Evolutionary conservation across 2,113 vertebrate species (phyloP).

Genomic region (Oryzias melastigma): DNA sequence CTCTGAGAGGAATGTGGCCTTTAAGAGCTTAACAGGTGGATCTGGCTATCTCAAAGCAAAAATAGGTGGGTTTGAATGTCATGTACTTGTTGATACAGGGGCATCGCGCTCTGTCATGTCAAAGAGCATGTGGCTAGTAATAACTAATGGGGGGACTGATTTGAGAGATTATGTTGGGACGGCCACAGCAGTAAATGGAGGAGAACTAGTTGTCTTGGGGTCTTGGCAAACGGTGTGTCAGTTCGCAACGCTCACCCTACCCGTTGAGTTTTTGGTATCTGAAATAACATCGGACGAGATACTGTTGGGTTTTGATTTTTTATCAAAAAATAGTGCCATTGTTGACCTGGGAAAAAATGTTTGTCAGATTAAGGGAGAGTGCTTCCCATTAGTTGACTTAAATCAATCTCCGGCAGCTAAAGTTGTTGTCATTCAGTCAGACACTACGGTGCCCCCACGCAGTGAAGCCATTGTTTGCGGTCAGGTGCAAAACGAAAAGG

Average conservation of each 20-base stretch:
- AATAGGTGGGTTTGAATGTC: conserved; percentile 1
- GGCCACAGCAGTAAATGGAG: background rate
- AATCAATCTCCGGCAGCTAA: background rate
- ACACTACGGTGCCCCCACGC: background rate
- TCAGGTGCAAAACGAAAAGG: background rate
- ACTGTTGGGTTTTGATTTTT: background rate
- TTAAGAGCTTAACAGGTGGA: background rate
- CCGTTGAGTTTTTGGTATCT: background rate
- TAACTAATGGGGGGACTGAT: background rate
- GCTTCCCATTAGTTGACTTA: too few species aligned
- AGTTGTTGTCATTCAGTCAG: background rate
- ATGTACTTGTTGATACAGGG: background rate
- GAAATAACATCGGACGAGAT: background rate
- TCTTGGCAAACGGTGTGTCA: conserved; percentile 4
- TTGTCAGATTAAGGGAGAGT: background rate
- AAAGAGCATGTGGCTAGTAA: background rate
- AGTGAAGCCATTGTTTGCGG: background rate
- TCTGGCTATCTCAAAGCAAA: background rate
- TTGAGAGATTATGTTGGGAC: background rate
- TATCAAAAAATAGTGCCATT: background rate
- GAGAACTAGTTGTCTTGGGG: background rate
- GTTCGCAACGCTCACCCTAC: background rate
- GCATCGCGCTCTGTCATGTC: background rate
- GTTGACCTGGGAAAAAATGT: background rate
- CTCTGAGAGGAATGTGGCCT: background rate